Evolutionary conservation across 37 sponge, comb jelly and placozoan genomes (phyloP), one percentile per base, ranked within the genome.

Genomic region (Bolinopsis microptera): DNA sequence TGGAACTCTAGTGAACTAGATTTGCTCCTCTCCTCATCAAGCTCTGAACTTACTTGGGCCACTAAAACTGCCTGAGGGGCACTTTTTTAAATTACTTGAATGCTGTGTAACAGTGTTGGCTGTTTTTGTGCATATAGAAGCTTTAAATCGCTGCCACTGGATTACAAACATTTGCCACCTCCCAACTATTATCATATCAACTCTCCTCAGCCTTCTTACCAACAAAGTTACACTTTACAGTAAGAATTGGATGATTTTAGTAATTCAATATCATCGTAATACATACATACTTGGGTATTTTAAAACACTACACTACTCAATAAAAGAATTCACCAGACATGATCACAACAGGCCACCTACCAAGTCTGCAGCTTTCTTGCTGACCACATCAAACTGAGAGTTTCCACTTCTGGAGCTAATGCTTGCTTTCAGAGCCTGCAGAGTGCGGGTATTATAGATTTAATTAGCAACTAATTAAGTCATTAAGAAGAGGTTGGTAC

Each of bases 361-460:
- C 90, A 86, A 41, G 36, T 86, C 90, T 25, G 90, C 90, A 40
- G 90, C 90, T 27, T 86, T 86, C 36, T 40, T 86, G 90, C 90
- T 86, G 30, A 86, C 61, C 0, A 22, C 48, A 24, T 86, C 48
- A 9, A 86, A 41, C 36, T 86, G 90, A 40, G 41, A 40, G 27
- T 41, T 39, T 24, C 90, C 90, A 86, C 61, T 86, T 3, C 90
- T 1, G 27, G 31, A n/a, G 31, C 36, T 39, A 1, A 86, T 38
- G 36, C 61, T 86, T 0, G 90, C 41, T 41, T 41, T 86, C 61
- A 86, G 28, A 0, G 90, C 90, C 90, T 86, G 90, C 61, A 48
- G 61, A 48, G 13, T 13, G 61, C 61, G 61, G 61, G 5, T 48
- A 13, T 48, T 13, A 48, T n/a, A n/a, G n/a, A n/a, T n/a, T n/a